Evolutionary conservation across 2,113 vertebrate genomes (phyloP).

Genomic region (Natator depressus): DNA sequence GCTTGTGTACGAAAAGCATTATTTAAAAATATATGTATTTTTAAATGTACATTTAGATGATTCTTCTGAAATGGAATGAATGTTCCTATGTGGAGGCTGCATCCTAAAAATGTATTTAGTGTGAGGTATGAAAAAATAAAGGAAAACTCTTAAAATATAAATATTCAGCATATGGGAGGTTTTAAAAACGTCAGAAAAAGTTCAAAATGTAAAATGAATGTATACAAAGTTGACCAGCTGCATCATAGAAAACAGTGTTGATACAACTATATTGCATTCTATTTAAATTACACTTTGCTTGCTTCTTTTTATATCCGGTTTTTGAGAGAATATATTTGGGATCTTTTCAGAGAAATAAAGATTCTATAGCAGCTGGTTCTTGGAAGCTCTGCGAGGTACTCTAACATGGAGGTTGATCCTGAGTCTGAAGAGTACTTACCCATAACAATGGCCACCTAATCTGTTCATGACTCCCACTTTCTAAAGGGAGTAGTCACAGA

Average conservation of each 20-base stretch:
- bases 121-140: slow-evolving; percentile 2
- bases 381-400: not conserved
- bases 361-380: not conserved
- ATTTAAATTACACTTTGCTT: slow-evolving; percentile 28
- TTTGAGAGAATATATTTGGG: not conserved
- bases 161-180: not conserved
- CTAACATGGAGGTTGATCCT: not conserved
- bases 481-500: not conserved
- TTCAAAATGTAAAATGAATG: slow-evolving; percentile 21
- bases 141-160: slow-evolving; percentile 53
- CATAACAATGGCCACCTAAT: not conserved
- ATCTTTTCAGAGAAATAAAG: not conserved
- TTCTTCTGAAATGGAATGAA: not conserved
- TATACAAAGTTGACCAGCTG: not conserved
- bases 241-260: not conserved
- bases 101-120: slow-evolving; percentile 54
- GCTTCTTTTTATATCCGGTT: not conserved
- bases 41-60: slow-evolving; percentile 14
- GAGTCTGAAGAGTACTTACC: not conserved
- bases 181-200: slow-evolving; percentile 15
- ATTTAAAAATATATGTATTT: not conserved
- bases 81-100: slow-evolving; percentile 5
- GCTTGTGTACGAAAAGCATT: not conserved
- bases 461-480: not conserved
- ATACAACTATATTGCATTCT: slow-evolving; percentile 15